Evolutionary conservation across 2,888 invertebrate genomes (phyloP), one percentile per base, ranked within the genome.

Genomic region (Melanostoma scalare): DNA sequence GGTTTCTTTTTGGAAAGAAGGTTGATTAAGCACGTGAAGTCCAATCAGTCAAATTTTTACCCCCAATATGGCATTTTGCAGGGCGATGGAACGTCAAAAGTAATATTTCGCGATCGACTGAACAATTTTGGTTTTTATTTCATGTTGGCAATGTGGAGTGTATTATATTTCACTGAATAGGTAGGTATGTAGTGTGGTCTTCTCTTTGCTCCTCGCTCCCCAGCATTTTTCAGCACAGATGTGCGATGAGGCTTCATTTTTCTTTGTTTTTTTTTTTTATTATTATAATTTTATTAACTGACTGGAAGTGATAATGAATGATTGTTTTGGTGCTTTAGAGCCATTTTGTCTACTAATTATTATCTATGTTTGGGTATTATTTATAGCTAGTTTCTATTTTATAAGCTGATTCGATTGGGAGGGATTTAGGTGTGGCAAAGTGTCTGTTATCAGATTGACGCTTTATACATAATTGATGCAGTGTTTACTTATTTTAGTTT

Each of bases 71-170:
- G 65, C 44, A 33, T 30, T 56, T 55, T 44, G 36, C 67, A 74
- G 67, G 67, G 67, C 67, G 78, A 67, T 74, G 67, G 53, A 48
- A 74, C 40, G 74, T 74, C 74, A 61, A 36, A 74, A 48, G 30
- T 9, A 74, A 67, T 79, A 61, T 61, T 73, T 79, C 20, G 67
- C 78, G 48, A 55, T 50, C 61, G 67, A 79, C 61, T 74, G 8
- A 79, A 74, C 74, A 79, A 74, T 67, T 74, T 78, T 55, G 78
- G 78, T 78, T 67, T 78, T 67, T 6, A 73, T 78, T 78, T 67
- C 74, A n/a, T 46, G n/a, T 50, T 35, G 42, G 40, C 36, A 56
- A 48, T 46, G 3, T 48, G 9, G 6, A 20, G 2, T 30, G 55
- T 71, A 61, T 76, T 61, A 55, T 53, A 58, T 77, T 71, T 61